These are phyloP conservation scores for Labroides dimidiatus DNA, from an alignment of 2,797 vertebrate genomes.

Conservation along the genomic window DNA sequence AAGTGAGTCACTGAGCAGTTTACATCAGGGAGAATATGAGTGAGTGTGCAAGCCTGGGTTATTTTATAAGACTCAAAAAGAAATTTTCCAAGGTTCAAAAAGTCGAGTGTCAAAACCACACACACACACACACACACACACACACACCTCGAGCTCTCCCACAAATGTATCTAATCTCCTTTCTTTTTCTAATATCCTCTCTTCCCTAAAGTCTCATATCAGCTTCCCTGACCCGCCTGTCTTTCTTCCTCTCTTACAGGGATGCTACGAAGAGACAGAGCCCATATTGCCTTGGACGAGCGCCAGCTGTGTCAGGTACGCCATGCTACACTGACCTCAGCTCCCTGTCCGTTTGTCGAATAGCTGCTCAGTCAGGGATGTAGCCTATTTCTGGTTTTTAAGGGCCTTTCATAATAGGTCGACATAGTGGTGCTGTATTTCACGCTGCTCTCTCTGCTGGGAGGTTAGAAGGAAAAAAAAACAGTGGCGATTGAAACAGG, in stretches of 20 bases:
- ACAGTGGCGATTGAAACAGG: constrained; percentile 25
- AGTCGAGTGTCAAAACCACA: neutral
- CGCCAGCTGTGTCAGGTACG: constrained; percentile 71
- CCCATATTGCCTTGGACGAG: constrained; percentile 49
- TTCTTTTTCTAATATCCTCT: constrained; percentile 18
- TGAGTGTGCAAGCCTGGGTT: neutral
- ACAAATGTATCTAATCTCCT: neutral
- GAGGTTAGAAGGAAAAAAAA: neutral
- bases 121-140: neutral
- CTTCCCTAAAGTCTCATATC: constrained; percentile 21
- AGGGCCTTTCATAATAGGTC: constrained; percentile 42
- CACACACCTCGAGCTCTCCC: neutral
- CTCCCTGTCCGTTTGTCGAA: constrained; percentile 64
- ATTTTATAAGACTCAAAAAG: neutral
- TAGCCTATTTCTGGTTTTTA: constrained; percentile 59
- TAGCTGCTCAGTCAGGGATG: constrained; percentile 65
- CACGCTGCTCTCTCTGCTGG: constrained; percentile 22
- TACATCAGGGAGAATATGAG: constrained; percentile 2
- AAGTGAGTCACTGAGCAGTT: constrained; percentile 13
- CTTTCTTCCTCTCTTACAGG: constrained; percentile 33
- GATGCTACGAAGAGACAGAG: constrained; percentile 51
- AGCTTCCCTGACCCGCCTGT: constrained; percentile 35
- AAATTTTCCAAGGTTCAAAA: neutral
- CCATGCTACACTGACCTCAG: constrained; percentile 58
- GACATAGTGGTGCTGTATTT: constrained; percentile 21